Base-by-base conservation (phyloP, 1,140 invertebrate species). In the Mylabris phalerata region DNA sequence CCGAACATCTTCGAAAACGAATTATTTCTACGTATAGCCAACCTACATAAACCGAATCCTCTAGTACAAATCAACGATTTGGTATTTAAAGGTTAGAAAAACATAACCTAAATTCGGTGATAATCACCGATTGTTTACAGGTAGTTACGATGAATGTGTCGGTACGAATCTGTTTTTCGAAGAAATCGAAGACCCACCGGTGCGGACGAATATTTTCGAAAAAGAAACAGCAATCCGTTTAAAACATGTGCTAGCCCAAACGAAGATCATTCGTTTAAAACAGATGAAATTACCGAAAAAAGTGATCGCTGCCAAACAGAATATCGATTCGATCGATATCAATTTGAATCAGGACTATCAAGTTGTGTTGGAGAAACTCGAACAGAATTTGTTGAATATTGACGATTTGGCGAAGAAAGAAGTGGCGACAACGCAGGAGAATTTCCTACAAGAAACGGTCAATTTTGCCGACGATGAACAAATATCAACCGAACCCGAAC, bases 101-200 rank as follows among this genome's bases (percentile, higher is more conserved):
- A 4, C 26, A 25, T 11, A 4, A 44, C 3, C 49, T 24, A n/a
- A n/a, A 41, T 41, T 19, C 19, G 19, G 11, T 38, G 41, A 48
- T 24, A n/a, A 40, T 9, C 3, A 2, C 3, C 47, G 9, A 11
- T 45, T 44, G 9, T 32, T 62, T 66, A 19, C 48, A 69, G 67
- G 67, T 25, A 49, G 49, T 26, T 67, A 62, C 51, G 57, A 64
- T 7, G 41, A 64, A 39, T 48, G 60, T 19, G 47, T 67, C 9
- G 67, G 67, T 6, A 67, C 67, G 13, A 69, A 69, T 55, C 43
- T 69, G 40, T 67, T 64, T 61, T 67, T 69, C 13, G 50, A 64
- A 43, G 50, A 57, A 32, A 44, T 47, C 11, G 52, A 55, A 24
- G 32, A 55, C 45, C 42, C 24, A 5, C 38, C 10, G n/a, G 44